phyloP scores from a whole-genome alignment of 2,113 vertebrate genomes.

The Lagopus leucura region DNA sequence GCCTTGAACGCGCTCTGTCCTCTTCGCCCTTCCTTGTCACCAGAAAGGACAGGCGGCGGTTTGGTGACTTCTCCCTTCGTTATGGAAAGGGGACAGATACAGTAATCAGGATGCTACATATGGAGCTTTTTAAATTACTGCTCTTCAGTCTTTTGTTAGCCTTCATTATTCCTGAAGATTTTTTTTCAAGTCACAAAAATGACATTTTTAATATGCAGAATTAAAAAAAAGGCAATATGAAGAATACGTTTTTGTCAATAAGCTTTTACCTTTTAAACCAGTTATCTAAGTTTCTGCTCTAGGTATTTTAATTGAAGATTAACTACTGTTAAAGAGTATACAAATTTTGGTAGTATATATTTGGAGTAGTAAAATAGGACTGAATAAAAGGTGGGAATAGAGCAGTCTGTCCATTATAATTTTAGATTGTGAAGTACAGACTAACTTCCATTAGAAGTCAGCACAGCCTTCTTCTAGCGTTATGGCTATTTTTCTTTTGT shows the following conservation, averaged over 20 bases:
- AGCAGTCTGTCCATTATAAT: constrained; percentile 64
- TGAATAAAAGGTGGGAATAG: constrained; percentile 53
- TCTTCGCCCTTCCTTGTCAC: constrained; percentile 49
- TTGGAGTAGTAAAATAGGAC: constrained; percentile 67
- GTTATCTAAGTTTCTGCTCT: constrained; percentile 84
- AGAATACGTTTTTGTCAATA: constrained; percentile 80
- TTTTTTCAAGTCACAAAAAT: constrained; percentile 79
- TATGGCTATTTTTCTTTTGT: background rate
- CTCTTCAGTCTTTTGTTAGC: constrained; percentile 78
- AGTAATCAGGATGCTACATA: constrained; percentile 79
- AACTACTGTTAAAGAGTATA: constrained; percentile 81
- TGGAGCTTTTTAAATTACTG: constrained; percentile 77
- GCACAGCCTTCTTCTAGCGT: background rate
- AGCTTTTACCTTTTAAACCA: constrained; percentile 81
- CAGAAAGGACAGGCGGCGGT: constrained; percentile 52
- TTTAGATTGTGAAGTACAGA: constrained; percentile 59
- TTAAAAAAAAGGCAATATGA: constrained; percentile 76
- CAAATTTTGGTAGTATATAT: constrained; percentile 71
- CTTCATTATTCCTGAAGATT: constrained; percentile 78
- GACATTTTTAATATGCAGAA: constrained; percentile 83
- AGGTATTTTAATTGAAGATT: constrained; percentile 86
- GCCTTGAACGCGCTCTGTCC: background rate
- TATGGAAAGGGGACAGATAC: constrained; percentile 70
- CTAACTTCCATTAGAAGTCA: constrained; percentile 59
- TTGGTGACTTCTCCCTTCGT: constrained; percentile 55